Conservation (phyloP, 2,888 invertebrate genomes). For the Microplitis manilae region DNA sequence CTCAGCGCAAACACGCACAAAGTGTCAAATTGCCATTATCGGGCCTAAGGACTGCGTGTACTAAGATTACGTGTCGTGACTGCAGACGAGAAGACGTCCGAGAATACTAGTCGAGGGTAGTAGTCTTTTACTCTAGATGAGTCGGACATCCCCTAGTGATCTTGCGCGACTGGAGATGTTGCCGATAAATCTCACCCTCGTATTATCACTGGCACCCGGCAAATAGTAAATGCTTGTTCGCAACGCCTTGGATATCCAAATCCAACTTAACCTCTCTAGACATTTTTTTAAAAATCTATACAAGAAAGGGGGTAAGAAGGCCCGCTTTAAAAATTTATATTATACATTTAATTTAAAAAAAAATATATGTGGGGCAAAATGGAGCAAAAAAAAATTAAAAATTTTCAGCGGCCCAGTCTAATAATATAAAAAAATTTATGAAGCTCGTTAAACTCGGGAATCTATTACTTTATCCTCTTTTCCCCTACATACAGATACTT, state of each 20-base stretch:
- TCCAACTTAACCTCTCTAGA: not conserved
- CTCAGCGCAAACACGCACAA: slow-evolving; percentile 10
- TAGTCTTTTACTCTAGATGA: slow-evolving; percentile 47
- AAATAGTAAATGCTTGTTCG: slow-evolving; percentile 65
- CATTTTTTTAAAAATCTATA: too few species aligned
- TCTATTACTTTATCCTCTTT: too few species aligned
- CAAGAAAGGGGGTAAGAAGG: too few species aligned
- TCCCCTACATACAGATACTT: too few species aligned
- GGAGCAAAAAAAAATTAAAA: too few species aligned
- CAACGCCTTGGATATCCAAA: slow-evolving; percentile 53
- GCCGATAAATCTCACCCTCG: slow-evolving; percentile 61
- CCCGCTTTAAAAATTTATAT: too few species aligned
- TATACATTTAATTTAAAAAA: too few species aligned
- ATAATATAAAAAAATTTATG: too few species aligned
- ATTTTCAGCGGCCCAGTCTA: too few species aligned
- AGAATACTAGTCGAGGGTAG: slow-evolving; percentile 46
- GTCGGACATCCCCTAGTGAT: slow-evolving; percentile 54
- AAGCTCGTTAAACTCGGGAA: too few species aligned
- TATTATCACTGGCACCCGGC: slow-evolving; percentile 64
- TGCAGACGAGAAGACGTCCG: slow-evolving; percentile 37
- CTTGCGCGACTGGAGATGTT: slow-evolving; percentile 30
- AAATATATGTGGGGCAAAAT: too few species aligned
- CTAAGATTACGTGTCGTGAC: slow-evolving; percentile 48
- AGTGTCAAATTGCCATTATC: slow-evolving; percentile 47
- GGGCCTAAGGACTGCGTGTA: slow-evolving; percentile 46